These are phyloP conservation scores for Deilephila porcellus DNA, from an alignment of 2,888 invertebrate genomes.

Conservation along the genomic window DNA sequence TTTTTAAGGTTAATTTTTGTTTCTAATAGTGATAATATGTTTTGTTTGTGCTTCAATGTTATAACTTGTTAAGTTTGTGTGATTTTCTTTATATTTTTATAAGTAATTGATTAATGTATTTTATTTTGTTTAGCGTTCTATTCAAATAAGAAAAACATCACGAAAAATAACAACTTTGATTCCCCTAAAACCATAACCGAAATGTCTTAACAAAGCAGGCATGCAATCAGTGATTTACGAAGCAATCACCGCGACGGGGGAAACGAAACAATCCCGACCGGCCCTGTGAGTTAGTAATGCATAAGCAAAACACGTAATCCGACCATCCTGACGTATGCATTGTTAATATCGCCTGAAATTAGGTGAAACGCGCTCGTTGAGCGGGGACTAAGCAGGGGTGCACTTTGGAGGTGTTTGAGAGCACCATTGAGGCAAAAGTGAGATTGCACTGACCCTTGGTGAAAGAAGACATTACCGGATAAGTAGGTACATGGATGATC, in stretches of 20 bases:
- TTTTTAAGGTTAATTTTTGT: no score
- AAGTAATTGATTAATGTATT: no score
- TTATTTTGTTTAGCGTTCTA: no score
- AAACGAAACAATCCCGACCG: conserved; percentile 34
- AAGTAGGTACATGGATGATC: no score
- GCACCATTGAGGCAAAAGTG: background rate
- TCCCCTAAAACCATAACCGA: background rate
- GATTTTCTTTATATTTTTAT: no score
- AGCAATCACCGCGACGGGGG: conserved; percentile 22
- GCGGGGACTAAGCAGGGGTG: background rate
- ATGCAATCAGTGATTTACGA: conserved; percentile 20
- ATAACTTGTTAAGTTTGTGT: no score
- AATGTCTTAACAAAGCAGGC: no score
- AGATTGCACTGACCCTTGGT: no score
- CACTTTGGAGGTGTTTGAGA: background rate
- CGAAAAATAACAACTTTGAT: background rate
- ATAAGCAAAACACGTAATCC: conserved; percentile 41
- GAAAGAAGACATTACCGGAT: no score
- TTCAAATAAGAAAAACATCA: background rate
- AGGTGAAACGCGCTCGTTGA: conserved; percentile 31
- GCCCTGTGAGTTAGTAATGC: conserved; percentile 35
- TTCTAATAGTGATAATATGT: no score
- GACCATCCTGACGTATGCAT: conserved; percentile 39
- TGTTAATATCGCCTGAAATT: conserved; percentile 42
- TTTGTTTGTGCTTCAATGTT: no score